Evolutionary conservation across 2,888 invertebrate genomes (phyloP).

Genomic region (Colletes collaris): DNA sequence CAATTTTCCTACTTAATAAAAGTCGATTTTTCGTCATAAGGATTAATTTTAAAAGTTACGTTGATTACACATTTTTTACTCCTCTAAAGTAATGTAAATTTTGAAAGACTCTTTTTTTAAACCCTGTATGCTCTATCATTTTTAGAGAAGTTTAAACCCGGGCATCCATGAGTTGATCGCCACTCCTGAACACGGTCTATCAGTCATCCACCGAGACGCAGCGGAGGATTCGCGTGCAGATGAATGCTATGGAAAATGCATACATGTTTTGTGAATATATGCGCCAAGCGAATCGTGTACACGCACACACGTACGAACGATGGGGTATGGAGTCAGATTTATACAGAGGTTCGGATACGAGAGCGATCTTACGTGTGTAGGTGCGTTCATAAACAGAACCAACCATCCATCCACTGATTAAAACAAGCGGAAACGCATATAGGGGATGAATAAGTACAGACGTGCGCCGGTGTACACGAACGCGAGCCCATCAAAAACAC

Average conservation of each 20-base stretch:
- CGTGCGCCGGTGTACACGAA: constrained; percentile 1
- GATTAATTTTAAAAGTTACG: no score
- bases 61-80: no score
- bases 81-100: no score
- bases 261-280: constrained; percentile 44
- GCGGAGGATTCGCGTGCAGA: constrained; percentile 31
- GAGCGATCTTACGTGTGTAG: constrained; percentile 14
- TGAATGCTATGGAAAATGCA: constrained; percentile 24
- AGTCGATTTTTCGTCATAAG: no score
- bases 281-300: constrained; percentile 16
- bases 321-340: constrained; percentile 10
- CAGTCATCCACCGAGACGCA: constrained; percentile 39
- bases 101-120: no score
- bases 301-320: not conserved
- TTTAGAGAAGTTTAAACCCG: not conserved
- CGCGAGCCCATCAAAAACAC: constrained; percentile 35
- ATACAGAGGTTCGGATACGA: not conserved
- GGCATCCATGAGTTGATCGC: not conserved
- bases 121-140: no score
- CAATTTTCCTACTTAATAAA: no score
- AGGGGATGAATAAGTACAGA: constrained; percentile 50
- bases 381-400: constrained; percentile 49
- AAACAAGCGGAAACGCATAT: constrained; percentile 48
- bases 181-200: constrained; percentile 28
- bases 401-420: constrained; percentile 59